Conservation (phyloP, 2,113 vertebrate genomes). For the Macaca mulatta region DNA sequence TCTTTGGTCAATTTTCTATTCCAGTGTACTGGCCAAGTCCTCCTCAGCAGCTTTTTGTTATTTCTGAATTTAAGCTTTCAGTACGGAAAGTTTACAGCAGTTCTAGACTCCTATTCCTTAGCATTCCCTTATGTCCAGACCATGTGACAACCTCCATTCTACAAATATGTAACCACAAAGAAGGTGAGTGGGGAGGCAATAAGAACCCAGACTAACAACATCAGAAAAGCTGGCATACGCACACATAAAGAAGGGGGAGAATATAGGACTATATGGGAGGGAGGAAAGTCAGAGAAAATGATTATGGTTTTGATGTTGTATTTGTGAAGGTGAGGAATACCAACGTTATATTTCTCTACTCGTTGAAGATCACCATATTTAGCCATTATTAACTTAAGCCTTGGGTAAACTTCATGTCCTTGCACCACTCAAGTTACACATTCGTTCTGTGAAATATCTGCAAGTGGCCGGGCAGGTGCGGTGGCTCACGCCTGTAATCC, state of each 20-base stretch:
- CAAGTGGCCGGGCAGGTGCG: background rate
- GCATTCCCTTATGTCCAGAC: background rate
- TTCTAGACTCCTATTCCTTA: background rate
- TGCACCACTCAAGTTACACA: background rate
- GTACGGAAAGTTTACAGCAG: background rate
- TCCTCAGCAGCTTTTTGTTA: background rate
- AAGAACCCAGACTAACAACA: background rate
- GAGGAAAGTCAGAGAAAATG: background rate
- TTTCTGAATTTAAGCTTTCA: background rate
- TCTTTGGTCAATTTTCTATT: background rate
- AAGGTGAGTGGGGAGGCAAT: background rate
- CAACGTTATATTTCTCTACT: background rate
- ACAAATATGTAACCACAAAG: background rate
- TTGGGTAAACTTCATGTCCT: background rate
- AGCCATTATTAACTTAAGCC: background rate
- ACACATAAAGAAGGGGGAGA: background rate
- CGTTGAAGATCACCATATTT: background rate
- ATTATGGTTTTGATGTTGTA: background rate
- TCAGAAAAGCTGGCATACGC: background rate
- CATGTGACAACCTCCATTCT: background rate
- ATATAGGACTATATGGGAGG: background rate
- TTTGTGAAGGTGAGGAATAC: background rate
- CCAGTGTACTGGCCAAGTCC: background rate
- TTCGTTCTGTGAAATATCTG: background rate
- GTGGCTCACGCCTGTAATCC: too few species aligned